Conservation (phyloP, 2,797 vertebrate species). For the Tarsius wallacei region DNA sequence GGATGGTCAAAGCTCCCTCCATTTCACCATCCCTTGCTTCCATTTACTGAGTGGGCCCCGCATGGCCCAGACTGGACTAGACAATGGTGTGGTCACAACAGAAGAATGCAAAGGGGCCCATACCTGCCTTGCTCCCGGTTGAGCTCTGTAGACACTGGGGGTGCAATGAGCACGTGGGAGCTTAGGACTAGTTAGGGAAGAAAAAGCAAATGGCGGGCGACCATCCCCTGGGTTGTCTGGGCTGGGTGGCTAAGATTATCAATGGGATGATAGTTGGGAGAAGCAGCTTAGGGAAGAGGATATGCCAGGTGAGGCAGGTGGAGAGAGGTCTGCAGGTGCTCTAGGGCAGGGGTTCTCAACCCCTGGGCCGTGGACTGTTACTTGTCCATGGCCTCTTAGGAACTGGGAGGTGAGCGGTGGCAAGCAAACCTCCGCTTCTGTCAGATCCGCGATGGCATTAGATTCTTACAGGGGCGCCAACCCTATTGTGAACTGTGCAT, state of each 20-base stretch:
- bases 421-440: too few relatives aligned
- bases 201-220: background rate
- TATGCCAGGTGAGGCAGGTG: too few relatives aligned
- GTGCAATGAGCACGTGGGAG: accelerated
- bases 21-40: background rate
- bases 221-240: background rate
- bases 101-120: background rate
- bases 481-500: too few relatives aligned
- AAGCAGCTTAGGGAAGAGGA: background rate
- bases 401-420: too few relatives aligned
- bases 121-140: accelerated
- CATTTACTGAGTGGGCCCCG: background rate
- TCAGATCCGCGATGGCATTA: too few relatives aligned
- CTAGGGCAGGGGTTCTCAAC: too few relatives aligned
- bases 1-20: background rate
- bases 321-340: background rate
- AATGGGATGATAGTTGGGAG: background rate
- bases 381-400: too few relatives aligned
- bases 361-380: too few relatives aligned
- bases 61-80: background rate
- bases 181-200: background rate
- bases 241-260: background rate
- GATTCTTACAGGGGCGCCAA: too few relatives aligned
- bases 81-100: background rate
- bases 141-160: background rate